A percentile compares a stretch with the other conserved stretches of the same genome.
Conservation (phyloP, 2,797 vertebrate species). For the Pelodytes ibericus region DNA sequence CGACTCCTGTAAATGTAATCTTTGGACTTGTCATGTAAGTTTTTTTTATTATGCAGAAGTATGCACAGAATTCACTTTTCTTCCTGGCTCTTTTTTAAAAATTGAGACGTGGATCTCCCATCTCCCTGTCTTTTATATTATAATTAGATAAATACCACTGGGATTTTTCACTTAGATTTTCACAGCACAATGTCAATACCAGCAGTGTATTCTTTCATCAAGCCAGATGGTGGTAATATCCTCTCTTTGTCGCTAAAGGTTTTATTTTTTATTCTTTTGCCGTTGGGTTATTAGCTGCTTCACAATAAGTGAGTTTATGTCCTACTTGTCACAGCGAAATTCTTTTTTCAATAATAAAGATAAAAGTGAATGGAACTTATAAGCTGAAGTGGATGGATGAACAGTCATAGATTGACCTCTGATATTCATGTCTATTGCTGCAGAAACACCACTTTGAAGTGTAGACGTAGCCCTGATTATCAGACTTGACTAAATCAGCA, state of each 20-base stretch:
- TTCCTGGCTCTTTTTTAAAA: conserved; percentile 31
- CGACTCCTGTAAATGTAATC: conserved; percentile 11
- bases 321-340: conserved; percentile 30
- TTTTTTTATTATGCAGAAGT: conserved; percentile 27
- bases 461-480: conserved; percentile 46
- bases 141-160: conserved; percentile 51
- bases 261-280: conserved; percentile 52
- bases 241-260: conserved; percentile 49
- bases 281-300: conserved; percentile 33
- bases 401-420: conserved; percentile 51
- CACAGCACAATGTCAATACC: conserved; percentile 40
- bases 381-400: conserved; percentile 21
- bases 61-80: conserved; percentile 29
- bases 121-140: conserved; percentile 47
- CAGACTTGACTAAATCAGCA: conserved; percentile 28
- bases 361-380: conserved; percentile 44
- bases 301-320: conserved; percentile 5
- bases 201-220: conserved; percentile 34
- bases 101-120: conserved; percentile 29
- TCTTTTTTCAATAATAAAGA: conserved; percentile 24
- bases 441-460: conserved; percentile 59
- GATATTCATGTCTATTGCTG: conserved; percentile 55
- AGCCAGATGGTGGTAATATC: conserved; percentile 52
- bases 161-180: conserved; percentile 48
- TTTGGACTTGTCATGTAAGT: conserved; percentile 2